phyloP scores from a whole-genome alignment of 1,140 invertebrate species.

The Eciton burchellii region DNA sequence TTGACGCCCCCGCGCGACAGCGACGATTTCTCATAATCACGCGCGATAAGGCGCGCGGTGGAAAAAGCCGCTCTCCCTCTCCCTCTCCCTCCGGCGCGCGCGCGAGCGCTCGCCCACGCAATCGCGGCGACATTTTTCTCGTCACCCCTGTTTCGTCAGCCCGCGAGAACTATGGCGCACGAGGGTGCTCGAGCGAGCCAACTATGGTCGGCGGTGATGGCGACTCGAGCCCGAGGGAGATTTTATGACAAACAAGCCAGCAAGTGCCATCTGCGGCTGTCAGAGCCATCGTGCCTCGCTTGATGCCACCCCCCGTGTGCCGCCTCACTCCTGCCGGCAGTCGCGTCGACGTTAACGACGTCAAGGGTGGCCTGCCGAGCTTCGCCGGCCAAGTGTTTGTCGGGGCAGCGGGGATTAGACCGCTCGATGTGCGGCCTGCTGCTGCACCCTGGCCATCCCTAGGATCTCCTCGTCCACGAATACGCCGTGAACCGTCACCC shows the following conservation, averaged over 20 bases:
- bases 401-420: conserved; percentile 77
- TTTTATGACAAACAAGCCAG: conserved; percentile 78
- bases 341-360: conserved; percentile 58
- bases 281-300: conserved; percentile 70
- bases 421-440: conserved; percentile 68
- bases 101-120: conserved; percentile 19
- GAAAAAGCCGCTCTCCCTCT: neutral
- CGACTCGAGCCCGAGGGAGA: conserved; percentile 65
- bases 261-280: conserved; percentile 80
- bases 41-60: conserved; percentile 6
- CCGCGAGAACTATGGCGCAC: conserved; percentile 31
- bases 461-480: conserved; percentile 54
- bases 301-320: conserved; percentile 64
- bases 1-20: neutral
- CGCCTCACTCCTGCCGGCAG: conserved; percentile 12
- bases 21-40: conserved; percentile 9
- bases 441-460: conserved; percentile 56
- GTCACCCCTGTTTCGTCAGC: conserved; percentile 33
- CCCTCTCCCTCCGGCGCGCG: neutral
- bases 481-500: conserved; percentile 47
- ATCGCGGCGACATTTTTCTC: conserved; percentile 54
- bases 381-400: conserved; percentile 77
- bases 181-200: conserved; percentile 55
- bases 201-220: conserved; percentile 57
- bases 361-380: conserved; percentile 67